Percentiles rank a stretch among this genome's conserved stretches.
Conservation (phyloP, 2,888 invertebrate species). For the Catocala nupta region DNA sequence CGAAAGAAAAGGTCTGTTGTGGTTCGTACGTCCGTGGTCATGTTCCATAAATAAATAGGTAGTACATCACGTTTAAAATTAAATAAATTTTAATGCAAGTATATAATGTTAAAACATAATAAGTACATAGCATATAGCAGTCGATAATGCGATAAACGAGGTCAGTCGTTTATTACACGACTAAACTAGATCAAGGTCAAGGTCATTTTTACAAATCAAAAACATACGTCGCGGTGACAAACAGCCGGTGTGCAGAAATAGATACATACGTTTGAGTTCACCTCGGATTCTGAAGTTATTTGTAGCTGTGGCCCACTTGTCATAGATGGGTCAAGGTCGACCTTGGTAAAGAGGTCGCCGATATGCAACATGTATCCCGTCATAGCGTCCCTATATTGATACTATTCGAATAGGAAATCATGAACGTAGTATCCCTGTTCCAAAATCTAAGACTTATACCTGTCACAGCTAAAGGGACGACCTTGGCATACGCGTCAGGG, state of each 20-base stretch:
- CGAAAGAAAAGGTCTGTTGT: too few relatives aligned
- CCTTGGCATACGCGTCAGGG: slow-evolving; percentile 72
- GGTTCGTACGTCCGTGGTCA: too few relatives aligned
- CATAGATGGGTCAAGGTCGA: slow-evolving; percentile 83
- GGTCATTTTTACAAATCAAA: slow-evolving; percentile 87
- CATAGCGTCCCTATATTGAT: slow-evolving; percentile 17
- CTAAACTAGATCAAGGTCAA: slow-evolving; percentile 87
- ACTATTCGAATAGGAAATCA: slow-evolving; percentile 9
- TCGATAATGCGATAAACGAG: slow-evolving; percentile 85
- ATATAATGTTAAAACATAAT: slow-evolving; percentile 75
- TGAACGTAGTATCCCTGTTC: not conserved
- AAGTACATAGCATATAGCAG: slow-evolving; percentile 71
- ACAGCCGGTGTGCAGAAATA: slow-evolving; percentile 77
- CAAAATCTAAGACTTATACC: slow-evolving; percentile 28
- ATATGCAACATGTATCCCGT: slow-evolving; percentile 49
- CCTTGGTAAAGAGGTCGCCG: slow-evolving; percentile 67
- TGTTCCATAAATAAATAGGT: too few relatives aligned
- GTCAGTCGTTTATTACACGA: slow-evolving; percentile 83
- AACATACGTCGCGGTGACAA: slow-evolving; percentile 78
- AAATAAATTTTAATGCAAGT: slow-evolving; percentile 17
- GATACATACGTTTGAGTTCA: slow-evolving; percentile 73
- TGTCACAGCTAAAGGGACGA: slow-evolving; percentile 54
- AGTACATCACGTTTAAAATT: too few relatives aligned
- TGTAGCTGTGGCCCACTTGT: slow-evolving; percentile 76
- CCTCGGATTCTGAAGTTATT: slow-evolving; percentile 79